Evolutionary conservation across 2,888 invertebrate genomes (phyloP).

Genomic region (Lithosia quadra): DNA sequence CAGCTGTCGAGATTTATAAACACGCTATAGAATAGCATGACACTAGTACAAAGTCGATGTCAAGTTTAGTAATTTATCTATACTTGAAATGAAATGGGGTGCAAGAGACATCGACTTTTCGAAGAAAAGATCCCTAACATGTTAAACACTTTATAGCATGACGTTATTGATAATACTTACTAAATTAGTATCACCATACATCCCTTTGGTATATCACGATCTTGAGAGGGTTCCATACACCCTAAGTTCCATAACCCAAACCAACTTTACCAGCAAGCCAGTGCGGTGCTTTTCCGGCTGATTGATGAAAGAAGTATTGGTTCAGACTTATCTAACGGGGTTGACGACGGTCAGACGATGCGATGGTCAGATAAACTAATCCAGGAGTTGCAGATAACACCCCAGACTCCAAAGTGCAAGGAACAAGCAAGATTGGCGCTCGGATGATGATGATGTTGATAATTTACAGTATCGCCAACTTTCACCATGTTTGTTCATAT

Average conservation of each 20-base stretch:
- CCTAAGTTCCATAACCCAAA: too few relatives aligned
- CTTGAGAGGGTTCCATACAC: background rate
- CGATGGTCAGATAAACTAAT: too few relatives aligned
- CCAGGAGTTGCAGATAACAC: background rate
- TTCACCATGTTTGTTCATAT: conserved; percentile 47
- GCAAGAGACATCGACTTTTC: background rate
- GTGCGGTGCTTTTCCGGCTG: background rate
- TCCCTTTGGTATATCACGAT: too few relatives aligned
- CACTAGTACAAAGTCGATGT: background rate
- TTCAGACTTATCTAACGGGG: background rate
- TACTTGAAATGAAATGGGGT: background rate
- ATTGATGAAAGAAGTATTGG: background rate
- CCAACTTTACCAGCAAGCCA: background rate
- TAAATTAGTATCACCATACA: too few relatives aligned
- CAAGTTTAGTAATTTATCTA: background rate
- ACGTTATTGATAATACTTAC: too few relatives aligned
- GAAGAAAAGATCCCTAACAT: background rate
- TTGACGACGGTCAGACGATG: background rate
- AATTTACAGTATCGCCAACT: conserved; percentile 32
- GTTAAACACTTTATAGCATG: background rate
- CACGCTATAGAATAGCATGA: too few relatives aligned
- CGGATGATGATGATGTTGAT: background rate
- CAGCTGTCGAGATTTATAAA: too few relatives aligned
- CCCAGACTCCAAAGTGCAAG: too few relatives aligned
- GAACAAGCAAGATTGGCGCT: too few relatives aligned